These are phyloP conservation scores for Octodon degus DNA, from an alignment of 2,113 vertebrate genomes.

Conservation along the genomic window DNA sequence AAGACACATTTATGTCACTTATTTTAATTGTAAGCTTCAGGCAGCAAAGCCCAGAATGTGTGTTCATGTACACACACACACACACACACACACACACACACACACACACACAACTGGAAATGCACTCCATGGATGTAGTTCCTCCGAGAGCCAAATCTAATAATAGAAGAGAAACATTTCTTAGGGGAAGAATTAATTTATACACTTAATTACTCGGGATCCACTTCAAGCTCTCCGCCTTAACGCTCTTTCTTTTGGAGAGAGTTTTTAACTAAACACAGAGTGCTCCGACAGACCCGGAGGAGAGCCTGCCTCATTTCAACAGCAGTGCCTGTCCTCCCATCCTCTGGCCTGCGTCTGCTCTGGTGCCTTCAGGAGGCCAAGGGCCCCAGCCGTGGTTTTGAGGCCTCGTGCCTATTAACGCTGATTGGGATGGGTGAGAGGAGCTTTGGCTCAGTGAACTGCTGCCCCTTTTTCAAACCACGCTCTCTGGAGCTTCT, in stretches of 20 bases:
- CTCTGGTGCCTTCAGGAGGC: not conserved
- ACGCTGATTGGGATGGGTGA: not conserved
- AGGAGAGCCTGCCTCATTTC: not conserved
- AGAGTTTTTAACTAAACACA: constrained; percentile 76
- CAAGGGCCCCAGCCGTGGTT: not conserved
- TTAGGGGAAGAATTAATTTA: constrained; percentile 90
- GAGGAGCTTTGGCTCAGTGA: constrained; percentile 16
- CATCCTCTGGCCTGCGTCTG: not conserved
- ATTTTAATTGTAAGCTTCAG: constrained; percentile 88
- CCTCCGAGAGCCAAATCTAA: constrained; percentile 85
- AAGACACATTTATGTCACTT: constrained; percentile 87
- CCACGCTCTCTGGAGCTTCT: rapidly evolving
- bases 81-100: not conserved
- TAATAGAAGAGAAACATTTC: constrained; percentile 86
- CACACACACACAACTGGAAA: constrained; percentile 69
- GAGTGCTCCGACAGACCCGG: not conserved
- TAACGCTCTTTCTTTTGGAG: constrained; percentile 73
- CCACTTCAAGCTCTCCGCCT: constrained; percentile 79
- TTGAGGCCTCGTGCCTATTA: rapidly evolving
- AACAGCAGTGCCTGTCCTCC: not conserved
- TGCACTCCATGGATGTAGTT: constrained; percentile 75
- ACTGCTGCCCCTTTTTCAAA: not conserved
- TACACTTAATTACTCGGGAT: constrained; percentile 90
- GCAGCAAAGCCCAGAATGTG: constrained; percentile 72
- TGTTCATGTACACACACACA: not conserved